These are phyloP conservation scores for Haliclona indistincta DNA, from an alignment of 37 sponge, comb jelly and placozoan species.

Conservation along the genomic window DNA sequence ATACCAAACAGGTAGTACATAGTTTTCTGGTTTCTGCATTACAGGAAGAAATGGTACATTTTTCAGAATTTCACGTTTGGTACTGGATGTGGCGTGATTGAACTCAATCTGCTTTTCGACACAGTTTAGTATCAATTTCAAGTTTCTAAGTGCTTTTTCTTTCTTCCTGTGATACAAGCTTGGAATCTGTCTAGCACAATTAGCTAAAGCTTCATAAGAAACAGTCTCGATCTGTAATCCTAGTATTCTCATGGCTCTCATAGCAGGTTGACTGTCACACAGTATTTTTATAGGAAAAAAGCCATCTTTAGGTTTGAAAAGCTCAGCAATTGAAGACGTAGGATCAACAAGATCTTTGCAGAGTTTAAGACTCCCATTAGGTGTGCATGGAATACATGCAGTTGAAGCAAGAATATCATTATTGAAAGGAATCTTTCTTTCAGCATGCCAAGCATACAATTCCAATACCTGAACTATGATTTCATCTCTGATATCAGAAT, in stretches of 20 bases:
- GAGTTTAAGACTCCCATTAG: slow-evolving; percentile 30
- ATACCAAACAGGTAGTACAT: slow-evolving; percentile 49
- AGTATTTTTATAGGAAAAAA: slow-evolving; percentile 7
- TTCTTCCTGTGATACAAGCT: not conserved
- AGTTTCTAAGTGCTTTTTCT: not conserved
- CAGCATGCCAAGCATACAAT: not conserved
- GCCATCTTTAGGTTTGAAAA: slow-evolving; percentile 9
- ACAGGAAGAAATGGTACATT: slow-evolving; percentile 67
- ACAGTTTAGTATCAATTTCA: not conserved
- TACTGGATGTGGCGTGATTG: too few relatives aligned
- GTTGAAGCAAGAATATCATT: not conserved
- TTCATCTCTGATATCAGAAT: not conserved
- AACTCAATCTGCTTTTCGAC: not conserved
- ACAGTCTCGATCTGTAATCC: not conserved
- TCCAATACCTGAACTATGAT: not conserved
- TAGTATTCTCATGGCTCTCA: not conserved
- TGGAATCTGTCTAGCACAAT: not conserved
- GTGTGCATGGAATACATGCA: slow-evolving; percentile 55
- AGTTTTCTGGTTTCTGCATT: slow-evolving; percentile 42
- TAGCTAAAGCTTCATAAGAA: slow-evolving; percentile 1
- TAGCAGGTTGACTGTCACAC: not conserved
- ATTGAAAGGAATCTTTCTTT: not conserved
- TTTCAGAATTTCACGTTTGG: slow-evolving; percentile 8
- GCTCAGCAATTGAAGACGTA: not conserved
- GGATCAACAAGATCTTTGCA: not conserved